Base-by-base conservation (phyloP, 2,113 vertebrate species). In the Vicugna pacos region DNA sequence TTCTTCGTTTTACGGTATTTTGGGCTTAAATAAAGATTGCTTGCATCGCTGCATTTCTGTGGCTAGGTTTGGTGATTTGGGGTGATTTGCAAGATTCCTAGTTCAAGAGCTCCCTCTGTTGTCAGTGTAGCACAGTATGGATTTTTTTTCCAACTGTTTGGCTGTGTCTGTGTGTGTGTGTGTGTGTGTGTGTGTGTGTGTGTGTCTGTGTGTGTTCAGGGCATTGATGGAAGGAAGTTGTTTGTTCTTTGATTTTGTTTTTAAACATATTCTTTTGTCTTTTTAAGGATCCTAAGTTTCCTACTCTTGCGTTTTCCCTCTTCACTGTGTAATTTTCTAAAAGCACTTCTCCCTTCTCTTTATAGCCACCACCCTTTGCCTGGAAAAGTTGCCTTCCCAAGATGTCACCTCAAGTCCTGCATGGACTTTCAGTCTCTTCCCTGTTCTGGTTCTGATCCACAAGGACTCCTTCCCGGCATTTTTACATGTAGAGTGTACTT, bases 61-160 rank as follows among this genome's bases (percentile, higher is more conserved):
- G 12, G 56, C 11, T 62, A 72, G 11, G 62, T 13, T 38, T 65
- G 26, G n/a, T 20, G 5, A 88, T 58, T 64, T 60, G 32, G 13
- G 20, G 35, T 85, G 52, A 42, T 46, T 73, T 95, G n/a, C 10
- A 83, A 79, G 22, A 94, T 96, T 92, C 75, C 62, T 90, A 77
- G 79, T 70, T 97, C 69, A 94, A 90, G 93, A 56, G 88, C 84
- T 94, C 96, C 93, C 95, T 90, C 91, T 92, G 69, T 89, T 95
- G 88, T 90, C 19, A 82, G 79, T 96, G 84, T 80, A 75, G 42
- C 79, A 94, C 90, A 50, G 48, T 76, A 52, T 70, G n/a, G 65
- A 32, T 64, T 52, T 69, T 50, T 75, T 38, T 65, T 35, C 30
- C 8, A 64, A 11, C 22, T 38, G 20, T 14, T n/a, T 70, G 70